Evolutionary conservation across 2,797 vertebrate genomes (phyloP).

Genomic region (Cryptoprocta ferox): DNA sequence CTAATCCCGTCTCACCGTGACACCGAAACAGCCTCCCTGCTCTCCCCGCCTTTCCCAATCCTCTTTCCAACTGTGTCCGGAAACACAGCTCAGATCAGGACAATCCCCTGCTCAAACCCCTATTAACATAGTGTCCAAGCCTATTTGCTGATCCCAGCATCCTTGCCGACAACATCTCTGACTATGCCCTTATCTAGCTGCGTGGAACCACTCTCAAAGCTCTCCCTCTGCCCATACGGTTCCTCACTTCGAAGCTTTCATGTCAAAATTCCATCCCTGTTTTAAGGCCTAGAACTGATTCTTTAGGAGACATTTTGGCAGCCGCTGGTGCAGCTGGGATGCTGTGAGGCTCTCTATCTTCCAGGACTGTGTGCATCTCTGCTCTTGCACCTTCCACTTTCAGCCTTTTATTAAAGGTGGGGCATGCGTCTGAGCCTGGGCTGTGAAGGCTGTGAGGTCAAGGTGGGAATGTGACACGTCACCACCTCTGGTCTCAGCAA

Average conservation of each 20-base stretch:
- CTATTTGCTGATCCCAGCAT: not conserved
- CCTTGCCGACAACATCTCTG: not conserved
- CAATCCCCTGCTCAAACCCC: not conserved
- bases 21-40: not conserved
- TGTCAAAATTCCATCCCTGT: not conserved
- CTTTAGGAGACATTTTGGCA: not conserved
- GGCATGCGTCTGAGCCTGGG: fast-evolving
- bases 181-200: not conserved
- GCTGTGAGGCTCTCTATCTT: not conserved
- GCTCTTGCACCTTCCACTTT: not conserved
- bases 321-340: not conserved
- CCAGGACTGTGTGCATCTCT: not conserved
- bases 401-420: not conserved
- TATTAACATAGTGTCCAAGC: not conserved
- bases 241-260: not conserved
- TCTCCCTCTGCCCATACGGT: not conserved
- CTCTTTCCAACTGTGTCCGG: not conserved
- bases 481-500: not conserved
- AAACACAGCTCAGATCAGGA: not conserved
- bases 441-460: not conserved
- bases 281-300: not conserved
- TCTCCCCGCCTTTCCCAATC: not conserved
- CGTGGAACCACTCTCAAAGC: not conserved
- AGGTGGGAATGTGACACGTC: not conserved
- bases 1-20: not conserved